Percentiles rank a stretch among this genome's conserved stretches.
Conservation (phyloP, 1,140 invertebrate species). For the Cheumatopsyche charites region DNA sequence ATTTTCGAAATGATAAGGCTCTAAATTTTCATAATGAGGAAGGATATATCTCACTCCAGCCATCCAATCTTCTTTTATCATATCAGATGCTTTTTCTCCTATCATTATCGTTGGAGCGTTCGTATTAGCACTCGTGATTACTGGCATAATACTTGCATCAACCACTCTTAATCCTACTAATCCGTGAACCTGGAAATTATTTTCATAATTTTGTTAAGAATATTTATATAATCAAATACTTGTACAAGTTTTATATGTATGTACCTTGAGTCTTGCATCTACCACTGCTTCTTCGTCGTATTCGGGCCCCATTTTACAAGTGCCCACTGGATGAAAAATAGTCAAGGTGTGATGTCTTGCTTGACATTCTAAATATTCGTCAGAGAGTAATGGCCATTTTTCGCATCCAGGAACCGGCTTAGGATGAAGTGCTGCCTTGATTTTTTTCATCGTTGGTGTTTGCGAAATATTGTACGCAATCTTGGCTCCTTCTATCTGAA, state of each 20-base stretch:
- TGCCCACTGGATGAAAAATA: slow-evolving; percentile 62
- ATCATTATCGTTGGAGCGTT: slow-evolving; percentile 89
- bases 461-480: slow-evolving; percentile 67
- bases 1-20: background rate
- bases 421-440: slow-evolving; percentile 69
- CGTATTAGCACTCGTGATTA: slow-evolving; percentile 80
- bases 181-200: slow-evolving; percentile 70
- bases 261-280: slow-evolving; percentile 58
- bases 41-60: slow-evolving; percentile 25
- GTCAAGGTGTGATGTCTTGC: slow-evolving; percentile 58
- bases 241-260: slow-evolving; percentile 12
- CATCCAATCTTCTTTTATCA: slow-evolving; percentile 69
- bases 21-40: background rate
- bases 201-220: background rate
- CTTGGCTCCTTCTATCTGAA: slow-evolving; percentile 74
- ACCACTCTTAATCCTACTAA: slow-evolving; percentile 81
- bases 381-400: slow-evolving; percentile 60
- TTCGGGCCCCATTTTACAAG: slow-evolving; percentile 67
- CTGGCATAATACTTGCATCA: slow-evolving; percentile 90
- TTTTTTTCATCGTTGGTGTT: slow-evolving; percentile 67
- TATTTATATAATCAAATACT: too few relatives aligned
- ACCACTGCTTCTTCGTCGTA: slow-evolving; percentile 64
- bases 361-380: slow-evolving; percentile 65
- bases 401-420: slow-evolving; percentile 67
- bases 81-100: slow-evolving; percentile 82